Conservation (phyloP, 2,797 vertebrate genomes). For the Varecia variegata region DNA sequence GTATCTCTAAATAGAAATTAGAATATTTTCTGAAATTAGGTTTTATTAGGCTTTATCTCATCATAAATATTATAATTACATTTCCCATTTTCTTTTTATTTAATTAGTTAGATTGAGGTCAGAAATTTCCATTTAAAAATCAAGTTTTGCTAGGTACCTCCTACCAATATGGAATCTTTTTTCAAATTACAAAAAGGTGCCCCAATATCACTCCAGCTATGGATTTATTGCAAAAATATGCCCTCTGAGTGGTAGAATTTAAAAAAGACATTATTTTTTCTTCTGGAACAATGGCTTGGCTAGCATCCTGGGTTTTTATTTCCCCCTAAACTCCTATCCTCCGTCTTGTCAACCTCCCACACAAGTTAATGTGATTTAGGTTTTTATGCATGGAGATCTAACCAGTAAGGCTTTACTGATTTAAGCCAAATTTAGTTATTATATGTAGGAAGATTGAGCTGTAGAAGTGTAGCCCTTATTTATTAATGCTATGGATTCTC, state of each 20-base stretch:
- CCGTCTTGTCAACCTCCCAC: not conserved
- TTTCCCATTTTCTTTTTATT: conserved; percentile 14
- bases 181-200: not conserved
- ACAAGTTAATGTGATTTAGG: not conserved
- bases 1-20: not conserved
- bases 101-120: not conserved
- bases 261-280: not conserved
- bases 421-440: not conserved
- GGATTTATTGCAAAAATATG: not conserved
- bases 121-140: conserved; percentile 1
- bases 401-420: not conserved
- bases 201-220: rapidly evolving
- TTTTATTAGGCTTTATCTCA: conserved; percentile 3
- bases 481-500: not conserved
- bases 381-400: not conserved
- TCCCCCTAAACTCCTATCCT: not conserved
- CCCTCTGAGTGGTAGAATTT: not conserved
- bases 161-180: not conserved
- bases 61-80: not conserved
- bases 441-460: not conserved
- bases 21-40: not conserved
- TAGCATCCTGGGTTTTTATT: not conserved
- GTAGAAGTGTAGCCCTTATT: not conserved
- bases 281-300: not conserved
- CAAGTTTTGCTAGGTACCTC: not conserved